These are phyloP conservation scores for Drepana arcuata DNA, from an alignment of 1,140 invertebrate species.

Conservation along the genomic window DNA sequence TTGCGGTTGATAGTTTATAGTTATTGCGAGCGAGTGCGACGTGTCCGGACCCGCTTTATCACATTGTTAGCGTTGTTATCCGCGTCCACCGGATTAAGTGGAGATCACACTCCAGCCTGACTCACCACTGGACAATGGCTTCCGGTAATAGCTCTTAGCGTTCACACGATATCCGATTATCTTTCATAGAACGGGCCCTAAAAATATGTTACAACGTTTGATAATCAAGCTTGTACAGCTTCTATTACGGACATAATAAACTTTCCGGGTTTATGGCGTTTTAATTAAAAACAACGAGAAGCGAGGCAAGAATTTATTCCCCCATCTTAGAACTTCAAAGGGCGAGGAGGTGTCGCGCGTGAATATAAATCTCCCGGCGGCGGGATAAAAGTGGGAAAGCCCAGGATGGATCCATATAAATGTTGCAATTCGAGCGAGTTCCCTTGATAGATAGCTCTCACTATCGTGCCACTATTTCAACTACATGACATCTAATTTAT, in stretches of 20 bases:
- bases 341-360: conserved; percentile 43
- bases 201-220: conserved; percentile 9
- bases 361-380: conserved; percentile 46
- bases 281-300: conserved; percentile 56
- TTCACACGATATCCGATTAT: conserved; percentile 33
- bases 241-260: conserved; percentile 22
- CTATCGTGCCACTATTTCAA: conserved; percentile 48
- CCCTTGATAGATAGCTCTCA: conserved; percentile 43
- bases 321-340: conserved; percentile 58
- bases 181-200: conserved; percentile 11
- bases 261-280: conserved; percentile 36
- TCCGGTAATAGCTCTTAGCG: conserved; percentile 32
- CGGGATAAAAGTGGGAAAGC: conserved; percentile 44
- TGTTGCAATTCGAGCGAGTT: conserved; percentile 45
- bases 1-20: conserved; percentile 71
- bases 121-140: conserved; percentile 23
- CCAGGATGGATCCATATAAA: conserved; percentile 45
- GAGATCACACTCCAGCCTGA: conserved; percentile 43
- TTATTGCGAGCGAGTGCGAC: conserved; percentile 64
- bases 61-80: conserved; percentile 68
- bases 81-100: conserved; percentile 58
- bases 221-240: conserved; percentile 5
- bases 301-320: conserved; percentile 47
- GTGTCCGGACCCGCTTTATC: conserved; percentile 60
- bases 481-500: conserved; percentile 47